phyloP scores from a whole-genome alignment of 2,888 invertebrate species.

The Trichopria drosophilae region DNA sequence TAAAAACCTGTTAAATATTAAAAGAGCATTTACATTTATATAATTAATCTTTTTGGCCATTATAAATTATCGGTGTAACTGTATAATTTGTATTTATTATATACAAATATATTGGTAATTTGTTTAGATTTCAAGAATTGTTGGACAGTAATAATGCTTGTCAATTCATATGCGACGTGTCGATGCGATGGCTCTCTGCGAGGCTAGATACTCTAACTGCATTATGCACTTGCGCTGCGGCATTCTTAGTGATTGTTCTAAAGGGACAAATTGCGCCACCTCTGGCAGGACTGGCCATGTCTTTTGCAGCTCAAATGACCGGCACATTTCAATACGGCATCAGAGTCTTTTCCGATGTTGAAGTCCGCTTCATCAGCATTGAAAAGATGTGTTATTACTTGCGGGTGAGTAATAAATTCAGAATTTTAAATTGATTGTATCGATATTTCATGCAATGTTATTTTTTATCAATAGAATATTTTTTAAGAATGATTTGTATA shows the following conservation, averaged over 20 bases:
- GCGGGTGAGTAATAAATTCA: conserved; percentile 40
- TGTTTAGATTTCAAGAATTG: conserved; percentile 58
- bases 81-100: too few relatives aligned
- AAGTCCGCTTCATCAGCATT: conserved; percentile 60
- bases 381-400: conserved; percentile 57
- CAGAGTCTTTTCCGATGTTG: conserved; percentile 59
- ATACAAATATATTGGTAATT: conserved; percentile 7
- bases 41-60: neutral
- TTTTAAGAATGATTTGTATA: too few relatives aligned
- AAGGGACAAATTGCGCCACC: conserved; percentile 60
- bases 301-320: conserved; percentile 64
- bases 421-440: too few relatives aligned
- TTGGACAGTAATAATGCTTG: conserved; percentile 60
- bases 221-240: conserved; percentile 58
- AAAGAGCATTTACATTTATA: too few relatives aligned
- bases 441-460: too few relatives aligned
- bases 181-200: conserved; percentile 57
- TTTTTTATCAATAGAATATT: too few relatives aligned
- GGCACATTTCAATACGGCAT: conserved; percentile 64
- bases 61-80: neutral
- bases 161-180: conserved; percentile 59
- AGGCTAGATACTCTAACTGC: conserved; percentile 51
- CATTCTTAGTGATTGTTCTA: conserved; percentile 60
- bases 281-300: conserved; percentile 66
- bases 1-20: too few relatives aligned